Base-by-base conservation (phyloP, 2,113 vertebrate genomes). In the Leptodactylus fuscus region DNA sequence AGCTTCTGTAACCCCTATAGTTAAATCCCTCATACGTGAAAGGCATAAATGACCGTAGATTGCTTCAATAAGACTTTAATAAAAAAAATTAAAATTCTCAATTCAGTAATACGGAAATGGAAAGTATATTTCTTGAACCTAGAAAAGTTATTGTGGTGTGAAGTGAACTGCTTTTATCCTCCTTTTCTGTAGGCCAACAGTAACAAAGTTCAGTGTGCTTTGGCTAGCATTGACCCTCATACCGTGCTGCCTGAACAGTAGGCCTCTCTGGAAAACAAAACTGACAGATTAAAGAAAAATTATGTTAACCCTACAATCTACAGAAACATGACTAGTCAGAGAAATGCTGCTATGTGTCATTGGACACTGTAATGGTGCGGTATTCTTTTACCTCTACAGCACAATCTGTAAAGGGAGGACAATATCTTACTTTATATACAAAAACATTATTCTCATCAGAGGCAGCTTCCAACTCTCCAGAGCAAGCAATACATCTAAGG, bases 201-300 rank as follows among this genome's bases (percentile, higher is more conserved):
- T 11, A 71, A 70, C 29, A 69, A 71, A 51, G 12, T 73, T 27
- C 34, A 13, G 67, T 82, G 49, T 71, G 20, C 46, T 82, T 82
- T 73, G 81, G 67, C 81, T 82, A 49, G 55, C 49, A 27, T 41
- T 55, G 67, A 82, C 67, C 67, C 81, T 71, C 67, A 55, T 51
- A 73, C 12, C n/a, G 13, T 38, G 34, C 81, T 82, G 65, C 44
- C 81, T 73, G 48, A 73, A 82, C 67, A 71, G 67, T 70, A 70
- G 65, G 81, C 65, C 81, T 71, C 67, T 82, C 46, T 41, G 34
- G n/a, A 62, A 24, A 44, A 55, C 53, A 69, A 81, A 81, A 81
- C 55, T 62, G 36, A 46, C 58, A 81, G 24, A 38, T 11, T 80
- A 36, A 48, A 16, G 32, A 67, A 34, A 36, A n/a, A n/a, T n/a